phyloP scores from a whole-genome alignment of 23 tunicate species.

The Ciona savignyi region DNA sequence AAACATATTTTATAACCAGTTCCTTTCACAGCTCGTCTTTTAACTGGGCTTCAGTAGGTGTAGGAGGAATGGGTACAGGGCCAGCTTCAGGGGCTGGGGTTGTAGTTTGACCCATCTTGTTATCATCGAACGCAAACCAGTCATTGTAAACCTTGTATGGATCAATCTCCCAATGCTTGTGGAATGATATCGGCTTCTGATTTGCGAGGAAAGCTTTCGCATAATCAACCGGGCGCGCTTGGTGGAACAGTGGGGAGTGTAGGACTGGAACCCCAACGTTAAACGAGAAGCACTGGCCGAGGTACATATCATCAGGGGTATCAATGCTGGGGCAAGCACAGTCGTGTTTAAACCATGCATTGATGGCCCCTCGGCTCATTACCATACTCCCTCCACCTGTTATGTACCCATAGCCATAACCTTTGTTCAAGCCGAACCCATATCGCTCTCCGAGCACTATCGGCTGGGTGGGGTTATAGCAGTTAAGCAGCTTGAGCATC shows the following conservation, averaged over 20 bases:
- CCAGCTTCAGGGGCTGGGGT: conserved; percentile 34
- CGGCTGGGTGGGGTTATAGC: conserved; percentile 44
- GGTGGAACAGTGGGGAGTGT: conserved; percentile 80
- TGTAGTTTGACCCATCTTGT: conserved; percentile 6
- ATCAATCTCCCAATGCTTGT: conserved; percentile 87
- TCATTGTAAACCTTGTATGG: conserved; percentile 63
- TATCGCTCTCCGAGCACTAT: conserved; percentile 75
- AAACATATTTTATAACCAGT: too few relatives aligned
- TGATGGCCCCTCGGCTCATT: conserved; percentile 50
- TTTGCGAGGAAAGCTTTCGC: conserved; percentile 63
- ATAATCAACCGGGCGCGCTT: conserved; percentile 87
- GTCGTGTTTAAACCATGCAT: conserved; percentile 36
- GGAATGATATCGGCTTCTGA: conserved; percentile 74
- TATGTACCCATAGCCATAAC: conserved; percentile 72
- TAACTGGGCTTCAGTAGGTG: conserved; percentile 51
- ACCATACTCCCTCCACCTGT: conserved; percentile 97
- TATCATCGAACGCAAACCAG: conserved; percentile 67
- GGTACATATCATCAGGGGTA: conserved; percentile 86
- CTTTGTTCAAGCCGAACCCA: conserved; percentile 54
- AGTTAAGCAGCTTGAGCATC: conserved; percentile 39
- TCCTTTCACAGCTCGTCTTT: conserved; percentile 59
- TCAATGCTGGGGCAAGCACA: conserved; percentile 61
- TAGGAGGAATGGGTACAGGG: conserved; percentile 63
- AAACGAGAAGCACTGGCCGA: conserved; percentile 57
- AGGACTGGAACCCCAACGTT: conserved; percentile 43